Percentiles rank a stretch among this genome's conserved stretches.
Conservation (phyloP, 2,113 vertebrate genomes). For the Theropithecus gelada region DNA sequence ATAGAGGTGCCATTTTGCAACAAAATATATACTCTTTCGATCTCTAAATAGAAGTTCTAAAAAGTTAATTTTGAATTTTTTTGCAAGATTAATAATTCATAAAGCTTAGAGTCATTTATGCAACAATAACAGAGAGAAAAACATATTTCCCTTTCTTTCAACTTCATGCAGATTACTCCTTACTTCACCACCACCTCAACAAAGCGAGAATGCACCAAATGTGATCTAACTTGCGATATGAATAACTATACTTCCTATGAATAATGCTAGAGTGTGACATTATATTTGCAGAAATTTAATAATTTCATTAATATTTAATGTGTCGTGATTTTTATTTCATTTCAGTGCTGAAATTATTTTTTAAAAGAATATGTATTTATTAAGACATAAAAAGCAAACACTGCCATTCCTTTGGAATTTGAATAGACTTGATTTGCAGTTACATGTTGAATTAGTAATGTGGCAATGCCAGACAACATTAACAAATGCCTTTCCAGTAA, state of each 20-base stretch:
- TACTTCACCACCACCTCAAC: background rate
- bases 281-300: background rate
- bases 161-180: background rate
- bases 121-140: background rate
- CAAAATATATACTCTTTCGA: background rate
- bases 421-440: background rate
- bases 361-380: background rate
- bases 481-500: background rate
- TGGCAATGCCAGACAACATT: background rate
- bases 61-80: background rate
- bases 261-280: background rate
- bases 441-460: conserved; percentile 25
- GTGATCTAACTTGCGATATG: background rate
- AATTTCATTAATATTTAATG: background rate
- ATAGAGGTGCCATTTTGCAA: background rate
- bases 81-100: background rate
- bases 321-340: background rate
- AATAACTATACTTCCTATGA: background rate
- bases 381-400: conserved; percentile 14
- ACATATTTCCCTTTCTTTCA: background rate
- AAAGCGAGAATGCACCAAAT: background rate
- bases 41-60: background rate
- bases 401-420: background rate
- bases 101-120: background rate
- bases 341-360: conserved; percentile 8